Base-by-base conservation (phyloP, 2,888 invertebrate genomes). In the Lithophane leautieri region DNA sequence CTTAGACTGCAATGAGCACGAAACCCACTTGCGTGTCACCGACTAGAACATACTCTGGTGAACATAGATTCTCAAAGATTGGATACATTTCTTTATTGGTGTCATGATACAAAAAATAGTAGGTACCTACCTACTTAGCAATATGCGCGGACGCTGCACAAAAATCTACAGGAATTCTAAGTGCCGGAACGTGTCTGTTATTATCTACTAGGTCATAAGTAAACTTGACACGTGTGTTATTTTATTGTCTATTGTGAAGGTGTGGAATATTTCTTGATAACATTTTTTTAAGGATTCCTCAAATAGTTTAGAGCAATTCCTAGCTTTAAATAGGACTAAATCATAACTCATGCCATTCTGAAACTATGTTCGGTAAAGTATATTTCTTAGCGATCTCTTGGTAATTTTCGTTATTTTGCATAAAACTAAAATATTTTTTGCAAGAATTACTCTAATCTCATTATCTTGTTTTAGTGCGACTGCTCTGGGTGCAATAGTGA, bases 401-500 rank as follows among this genome's bases (percentile, higher is more conserved):
- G 77, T 77, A 58, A 54, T 54, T 14, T 61, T 62, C 12, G 9
- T 28, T 34, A 4, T 22, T 22, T 7, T 34, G 34, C 34, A 34
- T 34, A 4, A 34, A 34, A 34, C 4, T 34, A 34, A 16, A 34
- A 19, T 16, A 44, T 25, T n/a, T 50, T 50, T 72, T 2, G 34
- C 11, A 42, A 40, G 0, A 14, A 12, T 40, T 25, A 1, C 12
- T 16, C n/a, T n/a, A n/a, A 44, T 22, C 0, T 50, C 4, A 42
- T n/a, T 34, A 16, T n/a, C 12, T 28, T 42, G 19, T 71, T 70
- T 73, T 28, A 79, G 82, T 67, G 42, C 58, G 70, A 69, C 61
- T 93, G 94, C 54, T 96, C 84, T 95, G 12, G 58, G 81, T 11
- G 73, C 74, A 62, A 12, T 65, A 25, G 66, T 74, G 6, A 6